phyloP scores from a whole-genome alignment of 2,797 vertebrate species.

The Hipposideros larvatus region DNA sequence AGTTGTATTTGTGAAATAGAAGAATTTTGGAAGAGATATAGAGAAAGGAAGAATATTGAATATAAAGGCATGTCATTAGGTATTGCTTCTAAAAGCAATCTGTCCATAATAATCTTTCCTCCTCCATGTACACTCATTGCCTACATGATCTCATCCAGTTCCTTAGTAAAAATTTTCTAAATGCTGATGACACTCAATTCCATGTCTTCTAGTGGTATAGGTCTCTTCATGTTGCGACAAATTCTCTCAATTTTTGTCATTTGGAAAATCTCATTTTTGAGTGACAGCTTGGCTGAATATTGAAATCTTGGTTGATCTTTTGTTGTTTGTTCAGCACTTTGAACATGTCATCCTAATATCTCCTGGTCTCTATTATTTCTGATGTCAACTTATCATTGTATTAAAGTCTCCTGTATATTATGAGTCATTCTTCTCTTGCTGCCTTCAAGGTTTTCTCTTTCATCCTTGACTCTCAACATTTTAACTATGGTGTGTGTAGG shows the following conservation, averaged over 20 bases:
- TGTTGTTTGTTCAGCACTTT: neutral
- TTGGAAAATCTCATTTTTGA: neutral
- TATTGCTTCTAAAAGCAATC: neutral
- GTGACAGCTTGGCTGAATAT: neutral
- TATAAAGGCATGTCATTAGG: neutral
- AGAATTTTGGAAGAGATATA: neutral
- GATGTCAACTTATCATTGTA: neutral
- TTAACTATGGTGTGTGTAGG: neutral
- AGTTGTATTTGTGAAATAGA: neutral
- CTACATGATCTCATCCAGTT: neutral
- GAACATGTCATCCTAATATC: neutral
- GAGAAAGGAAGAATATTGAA: conserved; percentile 12
- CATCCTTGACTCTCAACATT: neutral
- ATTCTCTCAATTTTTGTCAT: neutral
- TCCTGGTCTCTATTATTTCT: neutral
- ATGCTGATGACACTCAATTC: neutral
- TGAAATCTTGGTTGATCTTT: neutral
- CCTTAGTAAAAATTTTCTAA: neutral
- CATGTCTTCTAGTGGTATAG: neutral
- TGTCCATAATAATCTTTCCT: neutral
- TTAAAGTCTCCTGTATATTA: neutral
- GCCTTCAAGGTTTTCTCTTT: neutral
- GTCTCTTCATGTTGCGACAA: neutral
- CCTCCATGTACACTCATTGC: neutral
- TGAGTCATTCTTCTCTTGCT: neutral